Percentiles rank a stretch among this genome's conserved stretches.
Conservation (phyloP, 2,113 vertebrate species). For the Cheilinus undulatus region DNA sequence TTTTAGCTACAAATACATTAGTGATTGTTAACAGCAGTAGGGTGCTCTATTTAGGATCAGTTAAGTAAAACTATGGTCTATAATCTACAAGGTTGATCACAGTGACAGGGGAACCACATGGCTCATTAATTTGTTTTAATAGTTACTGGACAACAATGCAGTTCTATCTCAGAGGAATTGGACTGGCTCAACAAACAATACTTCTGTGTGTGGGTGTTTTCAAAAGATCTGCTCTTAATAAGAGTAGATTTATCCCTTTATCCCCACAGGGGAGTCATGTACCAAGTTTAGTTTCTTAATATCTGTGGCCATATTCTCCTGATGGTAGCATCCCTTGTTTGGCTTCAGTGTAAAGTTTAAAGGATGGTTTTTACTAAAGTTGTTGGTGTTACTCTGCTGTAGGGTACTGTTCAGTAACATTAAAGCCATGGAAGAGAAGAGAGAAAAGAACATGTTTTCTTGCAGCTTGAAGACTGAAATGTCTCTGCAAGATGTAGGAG, state of each 20-base stretch:
- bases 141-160: not conserved
- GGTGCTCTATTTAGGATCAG: not conserved
- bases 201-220: constrained; percentile 3
- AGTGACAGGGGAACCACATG: not conserved
- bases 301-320: not conserved
- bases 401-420: not conserved
- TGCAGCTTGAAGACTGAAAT: not conserved
- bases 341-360: not conserved
- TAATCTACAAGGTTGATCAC: not conserved
- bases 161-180: not conserved
- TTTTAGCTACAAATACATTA: not conserved
- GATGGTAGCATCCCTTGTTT: not conserved
- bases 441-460: constrained; percentile 3
- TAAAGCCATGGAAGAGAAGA: not conserved
- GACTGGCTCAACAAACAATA: not conserved
- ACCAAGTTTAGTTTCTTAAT: not conserved
- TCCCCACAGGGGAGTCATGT: not conserved
- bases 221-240: not conserved
- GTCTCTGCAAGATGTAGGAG: not conserved
- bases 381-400: not conserved
- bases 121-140: constrained; percentile 9
- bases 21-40: not conserved
- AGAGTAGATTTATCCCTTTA: not conserved
- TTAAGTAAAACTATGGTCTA: not conserved
- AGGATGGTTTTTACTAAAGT: not conserved